A percentile compares a stretch with the other conserved stretches of the same genome.
phyloP scores from a whole-genome alignment of 2,888 invertebrate genomes.

The Strigamia transsilvanica region DNA sequence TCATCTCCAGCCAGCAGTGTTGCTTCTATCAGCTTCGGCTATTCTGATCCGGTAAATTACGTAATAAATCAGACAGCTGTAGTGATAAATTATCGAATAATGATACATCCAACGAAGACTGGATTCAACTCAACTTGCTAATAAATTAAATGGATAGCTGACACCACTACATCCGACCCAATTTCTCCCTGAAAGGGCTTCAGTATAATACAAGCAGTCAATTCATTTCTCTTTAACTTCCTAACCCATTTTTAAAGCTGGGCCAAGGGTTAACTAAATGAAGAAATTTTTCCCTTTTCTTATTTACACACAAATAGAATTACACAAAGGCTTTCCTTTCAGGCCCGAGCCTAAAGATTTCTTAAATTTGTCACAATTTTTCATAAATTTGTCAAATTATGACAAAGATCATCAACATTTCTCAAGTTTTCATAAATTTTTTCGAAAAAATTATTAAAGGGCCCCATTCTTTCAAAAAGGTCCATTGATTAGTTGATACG shows the following conservation, averaged over 20 bases:
- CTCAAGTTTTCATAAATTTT: too few relatives aligned
- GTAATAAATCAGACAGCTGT: background rate
- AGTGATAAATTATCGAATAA: background rate
- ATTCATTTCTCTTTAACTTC: background rate
- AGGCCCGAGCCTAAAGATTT: too few relatives aligned
- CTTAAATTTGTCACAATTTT: too few relatives aligned
- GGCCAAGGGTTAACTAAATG: background rate
- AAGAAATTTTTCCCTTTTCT: background rate
- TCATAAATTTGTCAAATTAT: too few relatives aligned
- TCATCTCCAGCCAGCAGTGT: slow-evolving; percentile 51
- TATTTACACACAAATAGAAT: background rate
- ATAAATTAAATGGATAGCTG: background rate
- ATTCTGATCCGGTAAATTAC: slow-evolving; percentile 46
- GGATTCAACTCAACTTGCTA: background rate
- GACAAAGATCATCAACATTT: too few relatives aligned
- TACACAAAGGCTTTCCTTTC: too few relatives aligned
- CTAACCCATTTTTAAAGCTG: background rate
- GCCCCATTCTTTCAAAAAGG: too few relatives aligned
- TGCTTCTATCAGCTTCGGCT: slow-evolving; percentile 38
- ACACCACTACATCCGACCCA: background rate
- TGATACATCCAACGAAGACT: too few relatives aligned
- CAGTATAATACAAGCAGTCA: background rate
- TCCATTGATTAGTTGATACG: too few relatives aligned
- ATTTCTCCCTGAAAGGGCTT: background rate
- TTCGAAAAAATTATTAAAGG: too few relatives aligned